Conservation (phyloP, 2,113 vertebrate genomes). For the Seriola dumerili region DNA sequence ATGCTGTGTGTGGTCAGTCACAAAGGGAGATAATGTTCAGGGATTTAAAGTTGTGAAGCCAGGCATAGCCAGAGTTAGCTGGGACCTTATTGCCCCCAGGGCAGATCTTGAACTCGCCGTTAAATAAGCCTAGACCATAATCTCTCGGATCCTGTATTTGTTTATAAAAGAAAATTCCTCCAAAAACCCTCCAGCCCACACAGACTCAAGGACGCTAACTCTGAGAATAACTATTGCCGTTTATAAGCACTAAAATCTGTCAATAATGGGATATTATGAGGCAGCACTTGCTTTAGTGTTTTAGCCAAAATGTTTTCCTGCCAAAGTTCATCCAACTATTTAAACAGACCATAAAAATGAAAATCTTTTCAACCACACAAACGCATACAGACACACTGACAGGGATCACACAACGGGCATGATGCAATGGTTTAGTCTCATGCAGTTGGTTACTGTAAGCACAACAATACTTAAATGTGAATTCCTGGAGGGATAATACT, state of each 20-base stretch:
- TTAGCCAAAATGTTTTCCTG: slow-evolving; percentile 25
- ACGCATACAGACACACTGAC: slow-evolving; percentile 28
- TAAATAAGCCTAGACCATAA: slow-evolving; percentile 77
- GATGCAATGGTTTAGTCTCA: slow-evolving; percentile 59
- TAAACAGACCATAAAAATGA: slow-evolving; percentile 20
- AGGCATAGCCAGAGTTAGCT: slow-evolving; percentile 62
- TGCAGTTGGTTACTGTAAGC: slow-evolving; percentile 57
- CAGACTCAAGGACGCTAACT: slow-evolving; percentile 69
- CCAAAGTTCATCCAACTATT: slow-evolving; percentile 29
- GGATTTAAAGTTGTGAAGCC: slow-evolving; percentile 61
- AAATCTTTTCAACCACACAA: slow-evolving; percentile 26
- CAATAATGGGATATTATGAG: slow-evolving; percentile 33
- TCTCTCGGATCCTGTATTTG: slow-evolving; percentile 81
- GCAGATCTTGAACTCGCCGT: slow-evolving; percentile 68
- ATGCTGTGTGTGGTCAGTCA: slow-evolving; percentile 52
- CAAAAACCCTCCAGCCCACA: slow-evolving; percentile 77
- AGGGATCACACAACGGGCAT: slow-evolving; percentile 48
- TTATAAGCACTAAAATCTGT: slow-evolving; percentile 44
- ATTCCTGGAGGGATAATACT: slow-evolving; percentile 60
- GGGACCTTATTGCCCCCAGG: slow-evolving; percentile 63
- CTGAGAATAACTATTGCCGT: slow-evolving; percentile 44
- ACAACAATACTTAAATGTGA: slow-evolving; percentile 46
- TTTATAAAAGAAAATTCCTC: slow-evolving; percentile 78
- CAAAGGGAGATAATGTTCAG: slow-evolving; percentile 70
- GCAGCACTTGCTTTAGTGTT: slow-evolving; percentile 22